phyloP scores from a whole-genome alignment of 2,797 vertebrate genomes.

The Hoplostethus mediterraneus region DNA sequence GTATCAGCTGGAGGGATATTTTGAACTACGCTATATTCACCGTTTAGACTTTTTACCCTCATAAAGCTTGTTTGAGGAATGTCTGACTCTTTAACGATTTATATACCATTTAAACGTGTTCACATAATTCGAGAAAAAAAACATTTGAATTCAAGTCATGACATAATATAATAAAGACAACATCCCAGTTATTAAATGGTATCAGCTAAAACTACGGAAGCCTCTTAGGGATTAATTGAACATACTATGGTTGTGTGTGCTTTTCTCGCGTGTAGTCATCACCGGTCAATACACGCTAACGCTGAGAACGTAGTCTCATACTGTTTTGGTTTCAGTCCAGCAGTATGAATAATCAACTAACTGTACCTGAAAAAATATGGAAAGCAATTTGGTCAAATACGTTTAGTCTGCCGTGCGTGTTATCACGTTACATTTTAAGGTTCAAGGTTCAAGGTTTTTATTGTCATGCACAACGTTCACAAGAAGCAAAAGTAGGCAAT shows the following conservation, averaged over 20 bases:
- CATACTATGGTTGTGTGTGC: neutral
- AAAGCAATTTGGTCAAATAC: too few species aligned
- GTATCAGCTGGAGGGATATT: slow-evolving; percentile 58
- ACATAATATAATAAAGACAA: neutral
- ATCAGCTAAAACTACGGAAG: slow-evolving; percentile 80
- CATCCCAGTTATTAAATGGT: slow-evolving; percentile 64
- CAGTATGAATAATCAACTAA: slow-evolving; percentile 14
- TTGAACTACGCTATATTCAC: neutral
- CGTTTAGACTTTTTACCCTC: neutral
- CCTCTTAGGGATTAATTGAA: slow-evolving; percentile 46
- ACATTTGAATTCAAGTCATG: accelerated
- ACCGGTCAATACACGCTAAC: too few species aligned
- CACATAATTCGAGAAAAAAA: neutral
- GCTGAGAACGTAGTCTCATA: too few species aligned
- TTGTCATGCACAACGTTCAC: too few species aligned
- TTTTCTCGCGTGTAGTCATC: slow-evolving; percentile 5
- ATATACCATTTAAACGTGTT: accelerated
- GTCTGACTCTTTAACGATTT: accelerated
- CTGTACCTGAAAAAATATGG: too few species aligned
- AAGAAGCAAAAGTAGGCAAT: too few species aligned
- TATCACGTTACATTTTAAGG: too few species aligned
- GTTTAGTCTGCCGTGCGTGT: too few species aligned
- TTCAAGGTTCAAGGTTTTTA: too few species aligned
- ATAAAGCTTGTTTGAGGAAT: neutral
- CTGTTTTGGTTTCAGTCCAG: slow-evolving; percentile 5